phyloP scores from a whole-genome alignment of 1,140 invertebrate genomes.

The Pseudomyrmex dendroicus region DNA sequence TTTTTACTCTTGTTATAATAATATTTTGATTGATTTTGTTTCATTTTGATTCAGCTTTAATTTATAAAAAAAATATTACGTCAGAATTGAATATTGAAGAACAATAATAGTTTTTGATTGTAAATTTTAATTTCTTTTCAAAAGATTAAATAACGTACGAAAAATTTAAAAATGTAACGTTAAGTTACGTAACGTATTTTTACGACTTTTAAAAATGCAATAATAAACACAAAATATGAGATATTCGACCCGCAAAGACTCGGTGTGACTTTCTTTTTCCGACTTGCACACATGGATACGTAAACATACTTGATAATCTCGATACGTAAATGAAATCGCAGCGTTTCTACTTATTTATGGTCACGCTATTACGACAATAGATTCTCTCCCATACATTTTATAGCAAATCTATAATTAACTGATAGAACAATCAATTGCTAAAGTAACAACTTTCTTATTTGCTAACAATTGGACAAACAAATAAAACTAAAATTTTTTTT shows the following conservation, averaged over 20 bases:
- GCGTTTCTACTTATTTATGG: constrained; percentile 19
- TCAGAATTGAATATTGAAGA: too few species aligned
- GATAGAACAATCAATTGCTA: constrained; percentile 26
- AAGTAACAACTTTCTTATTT: neutral
- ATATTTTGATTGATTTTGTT: too few species aligned
- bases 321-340: constrained; percentile 57
- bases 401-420: constrained; percentile 35
- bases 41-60: neutral
- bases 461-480: constrained; percentile 1
- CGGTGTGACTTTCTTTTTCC: constrained; percentile 52
- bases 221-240: neutral
- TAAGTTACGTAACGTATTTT: neutral
- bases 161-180: neutral
- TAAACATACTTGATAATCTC: neutral
- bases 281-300: constrained; percentile 7
- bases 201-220: neutral
- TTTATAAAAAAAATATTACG: neutral
- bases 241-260: neutral
- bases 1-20: too few species aligned
- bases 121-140: neutral
- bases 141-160: neutral
- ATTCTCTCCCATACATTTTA: constrained; percentile 4
- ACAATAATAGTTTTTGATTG: neutral
- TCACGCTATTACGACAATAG: constrained; percentile 42
- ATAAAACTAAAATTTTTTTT: too few species aligned